Evolutionary conservation across 2,888 invertebrate genomes (phyloP), one percentile per base, ranked within the genome.

Genomic region (Watsonalla cultraria): DNA sequence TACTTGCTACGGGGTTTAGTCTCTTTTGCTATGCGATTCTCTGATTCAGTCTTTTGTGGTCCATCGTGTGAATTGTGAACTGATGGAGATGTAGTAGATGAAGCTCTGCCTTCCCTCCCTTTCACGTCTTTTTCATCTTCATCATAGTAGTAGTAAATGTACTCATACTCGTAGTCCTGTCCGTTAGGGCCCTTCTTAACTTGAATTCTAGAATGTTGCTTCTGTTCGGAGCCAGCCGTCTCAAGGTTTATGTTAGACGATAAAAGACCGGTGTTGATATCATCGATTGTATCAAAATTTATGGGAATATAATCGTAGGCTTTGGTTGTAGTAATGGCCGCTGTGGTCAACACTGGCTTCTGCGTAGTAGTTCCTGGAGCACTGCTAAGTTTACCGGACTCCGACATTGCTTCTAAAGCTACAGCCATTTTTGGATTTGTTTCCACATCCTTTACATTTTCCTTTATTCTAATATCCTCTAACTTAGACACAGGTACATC

Each of bases 91-190:
- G 80, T 74, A n/a, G 74, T 78, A 5, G 81, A 65, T 11, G 72
- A 61, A 33, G 67, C 35, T 42, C 74, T 72, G 42, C 11, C 11
- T 33, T 82, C 80, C 48, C 80, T 81, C 5, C 64, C 65, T 47
- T 80, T 78, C 35, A 72, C 72, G 9, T 82, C 81, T 58, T 91
- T 92, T 60, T 95, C 95, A 5, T 96, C 96, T 62, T 96, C 96
- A 68, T 97, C 96, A 68, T 96, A 96, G 70, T 97, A 97, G 75
- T 97, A 97, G 74, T 97, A 97, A 34, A 97, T 95, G 75, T 97
- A 97, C 78, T 97, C 97, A 74, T 97, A 97, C 80, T 97, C 97
- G 74, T 97, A 97, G 74, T 97, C 97, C 80, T 96, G 95, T 2
- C 97, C 97, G 72, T 97, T 96, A 0, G 96, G 96, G 11, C 96